Percentiles rank a stretch among this genome's conserved stretches.
Evolutionary conservation across 2,888 invertebrate genomes (phyloP).

Genomic region (Eupsilia transversa): DNA sequence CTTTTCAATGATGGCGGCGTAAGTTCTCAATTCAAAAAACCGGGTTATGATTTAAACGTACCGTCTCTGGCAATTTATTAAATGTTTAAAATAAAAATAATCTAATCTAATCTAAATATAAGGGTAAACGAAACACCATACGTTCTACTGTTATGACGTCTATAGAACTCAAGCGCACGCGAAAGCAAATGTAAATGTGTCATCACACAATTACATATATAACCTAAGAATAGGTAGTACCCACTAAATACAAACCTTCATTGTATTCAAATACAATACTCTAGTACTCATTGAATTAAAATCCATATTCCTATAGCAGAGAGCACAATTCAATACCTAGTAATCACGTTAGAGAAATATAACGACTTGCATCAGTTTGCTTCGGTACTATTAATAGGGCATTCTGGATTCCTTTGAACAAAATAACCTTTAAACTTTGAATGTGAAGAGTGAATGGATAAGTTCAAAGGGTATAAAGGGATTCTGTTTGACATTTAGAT

Average conservation of each 20-base stretch:
- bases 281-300: background rate
- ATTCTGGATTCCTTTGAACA: conserved; percentile 17
- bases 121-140: too few species aligned
- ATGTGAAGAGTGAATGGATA: background rate
- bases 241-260: background rate
- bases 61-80: too few species aligned
- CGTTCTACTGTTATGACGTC: too few species aligned
- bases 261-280: background rate
- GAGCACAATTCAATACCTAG: background rate
- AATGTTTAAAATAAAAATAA: too few species aligned
- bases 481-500: conserved; percentile 34
- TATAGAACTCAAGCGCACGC: too few species aligned
- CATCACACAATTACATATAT: too few species aligned
- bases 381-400: conserved; percentile 2
- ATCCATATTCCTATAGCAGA: background rate
- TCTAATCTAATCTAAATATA: too few species aligned
- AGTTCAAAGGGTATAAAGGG: background rate
- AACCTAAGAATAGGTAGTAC: too few species aligned
- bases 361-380: background rate
- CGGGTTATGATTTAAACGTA: too few species aligned
- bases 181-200: too few species aligned
- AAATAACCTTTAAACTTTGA: conserved; percentile 48
- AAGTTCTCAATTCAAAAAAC: too few species aligned
- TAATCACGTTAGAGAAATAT: background rate
- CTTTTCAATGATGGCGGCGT: too few species aligned